phyloP scores from a whole-genome alignment of 2,113 vertebrate genomes.

The Hydropotes inermis region DNA sequence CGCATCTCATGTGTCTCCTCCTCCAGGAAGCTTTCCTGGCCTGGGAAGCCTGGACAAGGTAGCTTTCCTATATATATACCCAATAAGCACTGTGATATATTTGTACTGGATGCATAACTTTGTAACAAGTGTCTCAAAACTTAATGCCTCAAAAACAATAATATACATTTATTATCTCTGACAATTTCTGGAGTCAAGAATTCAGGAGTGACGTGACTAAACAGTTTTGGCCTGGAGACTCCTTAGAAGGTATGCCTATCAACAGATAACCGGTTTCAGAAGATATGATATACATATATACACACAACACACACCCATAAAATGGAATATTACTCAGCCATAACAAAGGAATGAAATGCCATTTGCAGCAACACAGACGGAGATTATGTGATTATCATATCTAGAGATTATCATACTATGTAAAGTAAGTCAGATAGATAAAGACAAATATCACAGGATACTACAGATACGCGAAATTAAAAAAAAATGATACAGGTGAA shows the following conservation, averaged over 20 bases:
- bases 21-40: not conserved
- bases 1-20: not conserved
- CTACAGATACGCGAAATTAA: not conserved
- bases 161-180: not conserved
- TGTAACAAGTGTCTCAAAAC: not conserved
- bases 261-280: not conserved
- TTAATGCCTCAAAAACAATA: not conserved
- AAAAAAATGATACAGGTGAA: not conserved
- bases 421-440: not conserved
- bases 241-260: not conserved
- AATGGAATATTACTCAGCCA: not conserved
- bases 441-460: not conserved
- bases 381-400: no score
- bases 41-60: not conserved
- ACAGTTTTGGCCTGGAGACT: not conserved
- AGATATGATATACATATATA: not conserved
- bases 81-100: not conserved
- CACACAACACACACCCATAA: not conserved
- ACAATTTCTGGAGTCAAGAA: not conserved
- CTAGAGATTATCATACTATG: not conserved
- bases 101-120: rapidly evolving
- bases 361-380: not conserved
- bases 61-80: not conserved
- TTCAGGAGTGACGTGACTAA: not conserved
- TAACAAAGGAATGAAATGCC: not conserved